Evolutionary conservation across 92 coral and sea anemone species (phyloP), one percentile per base, ranked within the genome.

Genomic region (Metridium senile): DNA sequence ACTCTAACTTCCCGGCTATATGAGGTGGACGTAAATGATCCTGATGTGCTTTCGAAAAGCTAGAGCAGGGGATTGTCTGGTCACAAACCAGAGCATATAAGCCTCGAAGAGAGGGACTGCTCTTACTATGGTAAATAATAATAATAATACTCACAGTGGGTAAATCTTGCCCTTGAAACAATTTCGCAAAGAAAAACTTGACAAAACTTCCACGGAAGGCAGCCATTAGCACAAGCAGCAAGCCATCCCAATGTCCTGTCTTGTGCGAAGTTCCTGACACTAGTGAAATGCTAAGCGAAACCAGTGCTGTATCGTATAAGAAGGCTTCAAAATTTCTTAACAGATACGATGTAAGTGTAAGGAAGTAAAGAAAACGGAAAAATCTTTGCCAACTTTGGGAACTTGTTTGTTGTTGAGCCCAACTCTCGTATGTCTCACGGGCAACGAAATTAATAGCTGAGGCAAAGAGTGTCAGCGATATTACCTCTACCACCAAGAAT

Each of bases 181-280:
- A 49, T 71, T 91, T 89, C 32, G 89, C 88, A 78, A 81, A 91
- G 78, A 84, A 91, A 68, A 89, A 91, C 72, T 85, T 85, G 4
- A 87, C 87, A 77, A 89, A 89, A 80, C 97, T 91, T 25, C 82
- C 97, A 21, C 97, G 85, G 56, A 85, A 84, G 1, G 93, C 97
- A 4, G 85, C 83, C 27, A 18, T 74, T 2, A 91, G 35, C 31
- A 91, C 79, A 72, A 91, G 68, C 20, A 91, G 59, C 35, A 91
- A 62, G 59, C 93, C 86, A 65, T 91, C 97, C 88, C 89, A 84
- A 20, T 76, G 49, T 6, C 61, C 67, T 46, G 9, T 73, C 3
- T 61, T 61, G 0, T 29, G 39, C 26, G 59, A 31, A 26, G 74
- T 62, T 0, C 91, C 84, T 18, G 82, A 82, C 16, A 82, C 51